phyloP scores from a whole-genome alignment of 2,888 invertebrate genomes.

The Chymomyza procnemis region DNA sequence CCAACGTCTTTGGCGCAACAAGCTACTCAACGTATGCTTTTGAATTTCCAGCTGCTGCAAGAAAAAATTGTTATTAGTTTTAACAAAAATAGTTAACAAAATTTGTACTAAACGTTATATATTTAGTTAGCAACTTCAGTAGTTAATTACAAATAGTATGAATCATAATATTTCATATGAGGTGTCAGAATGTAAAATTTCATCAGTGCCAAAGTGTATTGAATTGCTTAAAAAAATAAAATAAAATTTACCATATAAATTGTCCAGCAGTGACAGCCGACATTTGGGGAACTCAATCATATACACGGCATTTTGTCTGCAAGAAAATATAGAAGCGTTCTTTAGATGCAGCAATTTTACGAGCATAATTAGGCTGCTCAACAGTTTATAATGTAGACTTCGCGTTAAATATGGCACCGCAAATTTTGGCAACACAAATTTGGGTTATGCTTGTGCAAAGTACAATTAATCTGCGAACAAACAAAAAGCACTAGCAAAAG shows the following conservation, averaged over 20 bases:
- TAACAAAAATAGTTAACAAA: not conserved
- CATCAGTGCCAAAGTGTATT: slow-evolving; percentile 57
- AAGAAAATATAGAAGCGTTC: not conserved
- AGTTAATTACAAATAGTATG: slow-evolving; percentile 47
- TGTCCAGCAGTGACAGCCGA: not conserved
- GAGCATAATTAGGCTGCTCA: too few relatives aligned
- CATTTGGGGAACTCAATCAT: not conserved
- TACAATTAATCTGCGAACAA: slow-evolving; percentile 71
- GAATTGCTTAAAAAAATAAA: not conserved
- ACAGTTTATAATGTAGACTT: slow-evolving; percentile 45
- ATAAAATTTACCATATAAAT: not conserved
- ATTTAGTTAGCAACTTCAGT: slow-evolving; percentile 41
- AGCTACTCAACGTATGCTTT: not conserved
- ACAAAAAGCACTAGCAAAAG: slow-evolving; percentile 76
- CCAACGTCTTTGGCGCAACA: not conserved
- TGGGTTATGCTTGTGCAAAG: slow-evolving; percentile 77
- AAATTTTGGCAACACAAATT: slow-evolving; percentile 60
- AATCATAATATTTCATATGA: slow-evolving; percentile 77
- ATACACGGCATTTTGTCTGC: not conserved
- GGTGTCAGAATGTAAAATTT: slow-evolving; percentile 76
- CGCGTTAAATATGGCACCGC: slow-evolving; percentile 75
- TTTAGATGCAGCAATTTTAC: not conserved
- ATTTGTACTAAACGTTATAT: not conserved
- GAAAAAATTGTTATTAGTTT: not conserved
- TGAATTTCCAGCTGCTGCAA: not conserved